These are phyloP conservation scores for Hypselothyrea guttata DNA, from an alignment of 2,888 invertebrate species.

Conservation along the genomic window DNA sequence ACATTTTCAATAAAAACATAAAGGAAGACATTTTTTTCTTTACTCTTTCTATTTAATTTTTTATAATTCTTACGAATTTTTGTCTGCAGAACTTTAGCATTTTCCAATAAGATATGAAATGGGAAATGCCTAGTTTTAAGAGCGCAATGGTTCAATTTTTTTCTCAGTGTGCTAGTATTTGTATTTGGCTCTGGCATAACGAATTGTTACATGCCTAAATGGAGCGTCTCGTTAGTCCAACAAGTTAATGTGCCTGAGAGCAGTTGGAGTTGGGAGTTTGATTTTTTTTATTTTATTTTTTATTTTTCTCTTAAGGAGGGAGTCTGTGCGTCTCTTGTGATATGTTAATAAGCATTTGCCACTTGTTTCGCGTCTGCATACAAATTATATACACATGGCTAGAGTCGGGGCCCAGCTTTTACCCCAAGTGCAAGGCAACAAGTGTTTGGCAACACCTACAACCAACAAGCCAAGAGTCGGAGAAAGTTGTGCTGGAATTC, in stretches of 20 bases:
- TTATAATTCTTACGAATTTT: too few relatives aligned
- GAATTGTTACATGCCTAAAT: conserved; percentile 78
- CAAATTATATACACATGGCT: conserved; percentile 58
- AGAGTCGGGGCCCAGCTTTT: conserved; percentile 6
- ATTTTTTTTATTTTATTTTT: too few relatives aligned
- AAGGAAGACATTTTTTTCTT: too few relatives aligned
- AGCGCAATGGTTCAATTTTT: too few relatives aligned
- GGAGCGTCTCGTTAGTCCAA: conserved; percentile 75
- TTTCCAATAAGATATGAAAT: too few relatives aligned
- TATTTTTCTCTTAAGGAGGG: too few relatives aligned
- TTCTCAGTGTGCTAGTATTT: too few relatives aligned
- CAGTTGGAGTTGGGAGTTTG: conserved; percentile 16
- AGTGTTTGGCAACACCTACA: conserved; percentile 74
- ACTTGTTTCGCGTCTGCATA: conserved; percentile 50
- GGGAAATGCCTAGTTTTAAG: too few relatives aligned
- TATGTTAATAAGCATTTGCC: conserved; percentile 75
- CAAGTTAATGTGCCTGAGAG: conserved; percentile 68
- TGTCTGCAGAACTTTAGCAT: too few relatives aligned
- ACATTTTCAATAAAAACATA: too few relatives aligned
- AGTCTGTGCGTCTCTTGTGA: conserved; percentile 53
- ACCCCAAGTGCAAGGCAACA: conserved; percentile 53
- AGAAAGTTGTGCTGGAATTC: conserved; percentile 48
- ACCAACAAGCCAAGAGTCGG: too few relatives aligned
- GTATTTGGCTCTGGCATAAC: conserved; percentile 52
- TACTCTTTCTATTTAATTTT: too few relatives aligned